These are phyloP conservation scores for Nowickia ferox DNA, from an alignment of 2,888 invertebrate species.

Conservation along the genomic window DNA sequence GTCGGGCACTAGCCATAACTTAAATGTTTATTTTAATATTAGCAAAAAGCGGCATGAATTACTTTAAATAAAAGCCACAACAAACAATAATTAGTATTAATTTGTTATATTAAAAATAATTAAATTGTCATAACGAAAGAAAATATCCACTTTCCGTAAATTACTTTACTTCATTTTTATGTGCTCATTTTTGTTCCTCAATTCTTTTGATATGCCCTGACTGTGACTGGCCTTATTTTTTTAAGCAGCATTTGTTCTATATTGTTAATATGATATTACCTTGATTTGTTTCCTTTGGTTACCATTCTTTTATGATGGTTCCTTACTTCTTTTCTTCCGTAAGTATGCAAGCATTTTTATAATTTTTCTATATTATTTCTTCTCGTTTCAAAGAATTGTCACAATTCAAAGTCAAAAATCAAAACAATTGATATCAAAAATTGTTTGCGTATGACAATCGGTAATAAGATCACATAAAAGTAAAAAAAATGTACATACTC, in stretches of 20 bases:
- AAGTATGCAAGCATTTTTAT: conserved; percentile 12
- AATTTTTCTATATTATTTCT: conserved; percentile 41
- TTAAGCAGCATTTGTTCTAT: conserved; percentile 34
- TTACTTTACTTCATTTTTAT: too few relatives aligned
- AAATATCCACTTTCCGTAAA: too few relatives aligned
- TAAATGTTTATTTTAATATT: too few relatives aligned
- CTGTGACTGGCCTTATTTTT: conserved; percentile 35
- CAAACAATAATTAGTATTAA: too few relatives aligned
- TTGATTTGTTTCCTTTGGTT: conserved; percentile 57
- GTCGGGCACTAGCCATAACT: too few relatives aligned
- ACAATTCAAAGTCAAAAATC: conserved; percentile 80
- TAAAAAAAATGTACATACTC: conserved; percentile 36
- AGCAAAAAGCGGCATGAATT: too few relatives aligned
- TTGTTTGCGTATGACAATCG: conserved; percentile 77
- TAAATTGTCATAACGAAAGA: too few relatives aligned
- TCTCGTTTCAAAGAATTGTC: conserved; percentile 79
- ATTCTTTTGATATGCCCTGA: neutral
- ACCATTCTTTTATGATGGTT: conserved; percentile 42
- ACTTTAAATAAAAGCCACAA: too few relatives aligned
- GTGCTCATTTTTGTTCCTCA: too few relatives aligned
- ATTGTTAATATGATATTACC: conserved; percentile 61
- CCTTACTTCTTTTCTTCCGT: neutral
- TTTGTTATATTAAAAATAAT: too few relatives aligned
- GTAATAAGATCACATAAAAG: conserved; percentile 78
- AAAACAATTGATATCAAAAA: conserved; percentile 74